Conservation (phyloP, 2,113 vertebrate species). For the Paramormyrops kingsleyae region DNA sequence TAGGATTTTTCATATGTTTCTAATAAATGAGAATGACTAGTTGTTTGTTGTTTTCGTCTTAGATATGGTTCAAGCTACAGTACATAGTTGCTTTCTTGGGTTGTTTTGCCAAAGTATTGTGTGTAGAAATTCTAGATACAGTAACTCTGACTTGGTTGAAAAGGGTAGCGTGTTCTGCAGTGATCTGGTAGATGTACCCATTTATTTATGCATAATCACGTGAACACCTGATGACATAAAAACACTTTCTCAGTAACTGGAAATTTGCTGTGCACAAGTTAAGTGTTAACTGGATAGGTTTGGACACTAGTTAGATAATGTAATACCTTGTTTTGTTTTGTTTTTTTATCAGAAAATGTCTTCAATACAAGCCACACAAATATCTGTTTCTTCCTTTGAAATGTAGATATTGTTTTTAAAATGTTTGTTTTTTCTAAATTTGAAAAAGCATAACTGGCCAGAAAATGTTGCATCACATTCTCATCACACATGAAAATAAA, state of each 20-base stretch:
- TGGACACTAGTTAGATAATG: not conserved
- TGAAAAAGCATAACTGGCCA: not conserved
- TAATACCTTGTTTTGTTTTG: not conserved
- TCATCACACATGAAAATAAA: not conserved
- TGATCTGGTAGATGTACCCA: not conserved
- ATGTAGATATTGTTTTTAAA: not conserved
- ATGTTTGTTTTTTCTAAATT: not conserved
- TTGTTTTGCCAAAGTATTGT: not conserved
- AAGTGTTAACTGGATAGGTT: not conserved
- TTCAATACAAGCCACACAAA: not conserved
- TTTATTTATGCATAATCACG: not conserved
- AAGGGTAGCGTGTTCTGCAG: not conserved
- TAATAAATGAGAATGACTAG: not conserved
- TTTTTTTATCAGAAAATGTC: not conserved
- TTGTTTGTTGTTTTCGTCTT: not conserved
- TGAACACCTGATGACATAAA: not conserved
- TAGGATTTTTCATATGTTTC: not conserved
- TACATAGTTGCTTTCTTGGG: not conserved
- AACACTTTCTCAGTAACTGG: not conserved
- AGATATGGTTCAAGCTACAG: not conserved
- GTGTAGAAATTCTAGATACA: not conserved
- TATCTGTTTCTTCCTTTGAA: not conserved
- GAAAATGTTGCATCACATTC: not conserved
- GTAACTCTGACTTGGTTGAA: not conserved
- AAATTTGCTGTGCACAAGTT: not conserved